Base-by-base conservation (phyloP, 2,113 vertebrate genomes). In the Lophochroa leadbeateri region DNA sequence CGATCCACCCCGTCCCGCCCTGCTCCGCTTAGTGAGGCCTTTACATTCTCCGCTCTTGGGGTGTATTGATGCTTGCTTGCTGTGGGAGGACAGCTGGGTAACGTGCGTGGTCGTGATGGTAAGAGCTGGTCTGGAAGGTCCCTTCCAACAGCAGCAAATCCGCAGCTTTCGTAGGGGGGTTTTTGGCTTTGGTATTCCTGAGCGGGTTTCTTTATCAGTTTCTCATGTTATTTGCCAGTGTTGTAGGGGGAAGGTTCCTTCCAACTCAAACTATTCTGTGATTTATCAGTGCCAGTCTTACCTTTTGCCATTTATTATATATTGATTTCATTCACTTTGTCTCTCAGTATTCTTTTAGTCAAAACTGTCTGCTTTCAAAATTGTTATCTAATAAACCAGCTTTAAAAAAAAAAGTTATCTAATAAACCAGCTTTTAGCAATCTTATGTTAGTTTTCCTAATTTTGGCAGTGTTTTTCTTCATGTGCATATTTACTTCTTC, bases 31-130 rank as follows among this genome's bases (percentile, higher is more conserved):
- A 19, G 17, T 11, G 53, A 2, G 29, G 29, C 53, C 11, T 18
- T 8, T 18, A 8, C 18, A 12, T 20, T 33, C 53, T 41, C 27
- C n/a, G 13, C 49, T 6, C 5, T 3, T 0, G 37, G 13, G 31
- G 3, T 7, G 35, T 23, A 2, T 1, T 13, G 67, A 20, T n/a
- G 16, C 8, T 16, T 4, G 63, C 43, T 11, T 9, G 35, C 20
- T 6, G 41, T 25, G 3, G n/a, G 24, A 20, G 58, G 6, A 2
- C 1, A 9, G 41, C 1, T 14, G 17, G 1, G 60, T 8, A 11
- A 3, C 11, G n/a, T 0, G 49, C 14, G 27, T 7, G 65, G 31
- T 19, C 8, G 70, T 1, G 43, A 3, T 6, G 61, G 16, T 21
- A 3, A 1, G 31, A 2, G 64, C 28, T 3, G 9, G 6, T 3